Evolutionary conservation across 30 jellyfish, hydroid and myxozoan genomes (phyloP), one percentile per base, ranked within the genome.

Genomic region (Rhopilema esculentum): DNA sequence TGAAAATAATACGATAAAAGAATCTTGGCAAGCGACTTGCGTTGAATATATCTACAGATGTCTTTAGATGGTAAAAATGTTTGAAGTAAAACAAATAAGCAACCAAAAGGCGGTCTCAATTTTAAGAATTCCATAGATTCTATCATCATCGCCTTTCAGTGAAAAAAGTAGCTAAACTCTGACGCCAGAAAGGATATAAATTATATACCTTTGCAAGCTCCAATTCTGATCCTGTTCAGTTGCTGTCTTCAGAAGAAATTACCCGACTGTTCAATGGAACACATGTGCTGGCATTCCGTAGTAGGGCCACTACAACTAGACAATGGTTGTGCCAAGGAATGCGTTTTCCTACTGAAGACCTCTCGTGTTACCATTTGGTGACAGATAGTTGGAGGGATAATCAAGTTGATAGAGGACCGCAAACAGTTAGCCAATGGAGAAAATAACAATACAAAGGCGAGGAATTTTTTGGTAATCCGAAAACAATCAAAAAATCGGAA

Each of bases 401-500:
- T 63, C 70, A 28, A 63, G 32, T 81, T 65, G 79, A 81, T 65
- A 69, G 84, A 20, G 32, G 28, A 27, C 40, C 51, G 85, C 91
- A 82, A 63, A 68, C 85, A 67, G 91, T 69, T 68, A 27, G 78
- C 91, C 91, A 82, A 82, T 82, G 31, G 78, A 62, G 7, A 28
- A 79, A 8, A 30, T 48, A 27, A 48, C 49, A 4, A 4, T 9
- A 72, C 80, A 50, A 63, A 53, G 50, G 50, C 25, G 23, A 17
- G 70, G 91, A 66, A 81, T 81, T 72, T 66, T 51, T n/a, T 21
- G 66, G 91, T 81, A 81, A 66, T 81, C 91, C 77, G 69, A 64
- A 68, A 40, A 72, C 91, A 66, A 66, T 81, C 61, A 51, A 7
- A 72, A 24, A 81, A 66, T 53, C 82, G 91, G 91, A 81, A 66